A percentile compares a stretch with the other conserved stretches of the same genome.
These are phyloP conservation scores for Bergia puertoricense DNA, from an alignment of 92 coral and sea anemone species.

Conservation along the genomic window DNA sequence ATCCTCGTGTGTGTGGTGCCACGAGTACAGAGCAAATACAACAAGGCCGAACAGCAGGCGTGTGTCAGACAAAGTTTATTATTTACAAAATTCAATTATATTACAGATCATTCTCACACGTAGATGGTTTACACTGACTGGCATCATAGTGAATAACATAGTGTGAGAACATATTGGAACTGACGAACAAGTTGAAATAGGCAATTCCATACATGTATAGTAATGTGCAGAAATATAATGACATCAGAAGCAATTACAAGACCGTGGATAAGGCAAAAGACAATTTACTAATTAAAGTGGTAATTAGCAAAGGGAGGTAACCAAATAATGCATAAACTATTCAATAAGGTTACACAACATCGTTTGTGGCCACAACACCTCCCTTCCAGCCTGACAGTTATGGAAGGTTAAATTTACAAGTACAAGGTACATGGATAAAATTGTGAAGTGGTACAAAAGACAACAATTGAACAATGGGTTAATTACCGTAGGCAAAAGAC, in stretches of 20 bases:
- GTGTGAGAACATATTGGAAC: not conserved
- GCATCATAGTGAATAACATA: not conserved
- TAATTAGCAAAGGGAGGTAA: not conserved
- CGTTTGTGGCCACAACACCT: not conserved
- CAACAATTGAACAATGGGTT: not conserved
- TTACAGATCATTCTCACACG: not conserved
- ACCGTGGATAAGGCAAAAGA: not conserved
- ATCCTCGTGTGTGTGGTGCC: not conserved
- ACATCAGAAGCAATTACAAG: not conserved
- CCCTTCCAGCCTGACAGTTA: not conserved
- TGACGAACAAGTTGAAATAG: not conserved
- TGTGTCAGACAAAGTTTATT: not conserved
- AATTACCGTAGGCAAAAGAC: not conserved
- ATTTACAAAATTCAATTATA: not conserved
- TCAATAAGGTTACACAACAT: not conserved
- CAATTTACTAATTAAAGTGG: not conserved
- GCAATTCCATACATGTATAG: not conserved
- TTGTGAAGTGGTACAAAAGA: not conserved
- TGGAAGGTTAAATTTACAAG: not conserved
- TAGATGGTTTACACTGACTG: not conserved
- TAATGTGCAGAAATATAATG: not conserved
- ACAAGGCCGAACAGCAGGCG: conserved; percentile 1
- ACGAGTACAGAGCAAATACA: not conserved
- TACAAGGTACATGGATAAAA: not conserved
- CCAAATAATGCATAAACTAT: not conserved